Evolutionary conservation across 2,888 invertebrate species (phyloP).

Genomic region (Eretmocerus hayati): DNA sequence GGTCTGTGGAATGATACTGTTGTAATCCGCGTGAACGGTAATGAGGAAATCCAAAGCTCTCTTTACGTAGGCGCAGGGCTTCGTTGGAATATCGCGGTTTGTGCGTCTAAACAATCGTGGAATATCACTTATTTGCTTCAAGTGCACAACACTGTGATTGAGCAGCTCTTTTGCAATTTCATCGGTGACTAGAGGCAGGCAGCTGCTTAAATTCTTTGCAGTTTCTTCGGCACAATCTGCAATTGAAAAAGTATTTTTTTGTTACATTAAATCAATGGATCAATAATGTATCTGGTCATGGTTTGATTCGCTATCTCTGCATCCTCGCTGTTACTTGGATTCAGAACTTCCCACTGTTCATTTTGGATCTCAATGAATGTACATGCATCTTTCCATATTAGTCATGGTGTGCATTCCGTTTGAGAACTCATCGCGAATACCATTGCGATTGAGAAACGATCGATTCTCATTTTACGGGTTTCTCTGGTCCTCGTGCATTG

Average conservation of each 20-base stretch:
- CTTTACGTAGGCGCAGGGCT: constrained; percentile 73
- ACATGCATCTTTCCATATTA: no score
- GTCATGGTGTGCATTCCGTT: no score
- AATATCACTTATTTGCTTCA: constrained; percentile 84
- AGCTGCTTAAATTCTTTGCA: constrained; percentile 25
- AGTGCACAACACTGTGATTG: constrained; percentile 52
- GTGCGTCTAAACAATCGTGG: constrained; percentile 89
- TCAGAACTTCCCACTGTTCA: no score
- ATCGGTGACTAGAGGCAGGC: constrained; percentile 40
- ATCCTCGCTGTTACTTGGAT: no score
- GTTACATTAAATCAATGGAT: not conserved
- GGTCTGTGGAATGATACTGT: constrained; percentile 41
- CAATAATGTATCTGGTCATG: no score
- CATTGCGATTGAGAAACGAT: no score
- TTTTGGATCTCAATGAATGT: no score
- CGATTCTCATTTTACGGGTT: no score
- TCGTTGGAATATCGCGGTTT: constrained; percentile 77
- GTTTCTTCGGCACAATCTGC: constrained; percentile 31
- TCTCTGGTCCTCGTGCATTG: no score
- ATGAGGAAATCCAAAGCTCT: constrained; percentile 56
- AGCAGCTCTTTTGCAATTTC: constrained; percentile 45
- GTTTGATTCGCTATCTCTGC: no score
- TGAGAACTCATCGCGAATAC: no score
- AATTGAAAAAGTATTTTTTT: not conserved
- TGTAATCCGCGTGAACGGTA: constrained; percentile 53